phyloP scores from a whole-genome alignment of 2,888 invertebrate genomes.

The Cistogaster globosa region DNA sequence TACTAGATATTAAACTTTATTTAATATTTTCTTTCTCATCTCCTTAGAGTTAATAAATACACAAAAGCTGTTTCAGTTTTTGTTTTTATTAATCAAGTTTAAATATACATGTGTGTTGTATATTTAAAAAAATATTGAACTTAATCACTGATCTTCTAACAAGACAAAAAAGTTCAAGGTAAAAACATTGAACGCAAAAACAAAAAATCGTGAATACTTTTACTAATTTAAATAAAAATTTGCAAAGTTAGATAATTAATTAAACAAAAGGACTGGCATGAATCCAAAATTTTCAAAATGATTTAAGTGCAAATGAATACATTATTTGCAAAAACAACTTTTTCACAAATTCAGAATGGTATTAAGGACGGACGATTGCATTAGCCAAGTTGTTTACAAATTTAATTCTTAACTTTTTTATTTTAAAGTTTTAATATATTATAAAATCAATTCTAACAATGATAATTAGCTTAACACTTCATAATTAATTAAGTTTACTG shows the following conservation, averaged over 20 bases:
- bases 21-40: no score
- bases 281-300: slow-evolving; percentile 53
- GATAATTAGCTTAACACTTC: no score
- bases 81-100: no score
- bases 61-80: no score
- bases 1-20: no score
- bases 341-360: slow-evolving; percentile 23
- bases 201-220: slow-evolving; percentile 20
- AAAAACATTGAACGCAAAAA: slow-evolving; percentile 47
- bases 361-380: slow-evolving; percentile 32
- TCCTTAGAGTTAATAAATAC: no score
- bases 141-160: not conserved
- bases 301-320: not conserved
- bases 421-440: no score
- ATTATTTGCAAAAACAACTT: not conserved
- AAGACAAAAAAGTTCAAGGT: slow-evolving; percentile 49
- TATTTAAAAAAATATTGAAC: not conserved
- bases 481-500: no score
- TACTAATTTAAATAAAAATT: slow-evolving; percentile 55
- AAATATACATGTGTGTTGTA: no score
- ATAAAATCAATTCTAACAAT: no score
- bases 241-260: slow-evolving; percentile 57
- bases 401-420: not conserved
- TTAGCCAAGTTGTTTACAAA: slow-evolving; percentile 46
- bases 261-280: slow-evolving; percentile 72